Percentiles rank a stretch among this genome's conserved stretches.
Evolutionary conservation across 2,797 vertebrate genomes (phyloP).

Genomic region (Carcharodon carcharias): DNA sequence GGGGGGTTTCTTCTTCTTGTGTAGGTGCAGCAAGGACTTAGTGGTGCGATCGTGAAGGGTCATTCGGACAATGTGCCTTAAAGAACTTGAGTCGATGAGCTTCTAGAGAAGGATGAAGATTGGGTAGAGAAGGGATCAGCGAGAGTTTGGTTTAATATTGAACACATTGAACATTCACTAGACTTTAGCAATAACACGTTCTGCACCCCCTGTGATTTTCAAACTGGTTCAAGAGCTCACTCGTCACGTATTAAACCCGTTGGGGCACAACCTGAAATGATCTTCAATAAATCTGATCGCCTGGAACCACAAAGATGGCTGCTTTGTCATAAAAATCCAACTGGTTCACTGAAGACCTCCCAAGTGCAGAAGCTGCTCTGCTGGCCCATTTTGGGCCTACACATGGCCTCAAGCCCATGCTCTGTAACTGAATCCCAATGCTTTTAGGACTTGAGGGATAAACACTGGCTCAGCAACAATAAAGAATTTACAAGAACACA

Average conservation of each 20-base stretch:
- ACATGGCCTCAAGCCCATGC: neutral
- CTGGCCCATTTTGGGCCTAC: too few species aligned
- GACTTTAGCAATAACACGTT: conserved; percentile 18
- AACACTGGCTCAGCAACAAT: neutral
- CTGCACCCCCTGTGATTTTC: neutral
- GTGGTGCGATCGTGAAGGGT: conserved; percentile 88
- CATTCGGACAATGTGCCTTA: conserved; percentile 86
- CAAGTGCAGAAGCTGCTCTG: too few species aligned
- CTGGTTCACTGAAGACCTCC: neutral
- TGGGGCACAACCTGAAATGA: neutral
- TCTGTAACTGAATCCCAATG: neutral
- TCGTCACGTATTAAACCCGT: neutral
- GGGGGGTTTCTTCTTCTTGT: conserved; percentile 96
- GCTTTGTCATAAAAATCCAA: neutral
- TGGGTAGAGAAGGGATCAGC: neutral
- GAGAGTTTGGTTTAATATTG: conserved; percentile 40
- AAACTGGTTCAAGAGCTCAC: neutral
- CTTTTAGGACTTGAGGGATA: neutral
- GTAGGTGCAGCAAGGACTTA: conserved; percentile 87
- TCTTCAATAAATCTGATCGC: neutral
- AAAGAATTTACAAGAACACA: neutral
- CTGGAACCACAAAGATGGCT: neutral
- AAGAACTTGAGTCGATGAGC: conserved; percentile 82
- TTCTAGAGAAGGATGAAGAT: conserved; percentile 57
- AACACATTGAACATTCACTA: neutral